A percentile compares a stretch with the other conserved stretches of the same genome.
Conservation (phyloP, 2,113 vertebrate species). For the Sylvietta virens region DNA sequence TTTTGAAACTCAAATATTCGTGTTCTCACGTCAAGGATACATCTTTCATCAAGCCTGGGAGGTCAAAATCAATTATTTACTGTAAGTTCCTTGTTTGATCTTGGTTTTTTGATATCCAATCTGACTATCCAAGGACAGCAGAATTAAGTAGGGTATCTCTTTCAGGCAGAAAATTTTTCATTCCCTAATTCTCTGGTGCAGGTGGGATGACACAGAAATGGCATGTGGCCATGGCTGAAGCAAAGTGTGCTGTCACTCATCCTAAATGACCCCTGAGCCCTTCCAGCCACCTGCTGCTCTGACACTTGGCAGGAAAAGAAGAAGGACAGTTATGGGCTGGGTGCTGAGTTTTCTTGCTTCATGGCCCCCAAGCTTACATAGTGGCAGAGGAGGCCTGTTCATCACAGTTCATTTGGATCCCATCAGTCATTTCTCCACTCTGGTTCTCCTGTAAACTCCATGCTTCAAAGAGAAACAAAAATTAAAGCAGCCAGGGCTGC, state of each 20-base stretch:
- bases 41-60: not conserved
- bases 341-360: not conserved
- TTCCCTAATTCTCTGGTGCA: not conserved
- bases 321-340: not conserved
- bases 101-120: not conserved
- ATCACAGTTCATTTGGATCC: not conserved
- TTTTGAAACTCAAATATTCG: not conserved
- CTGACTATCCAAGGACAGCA: not conserved
- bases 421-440: not conserved
- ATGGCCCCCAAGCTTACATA: not conserved
- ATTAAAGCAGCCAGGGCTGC: not conserved
- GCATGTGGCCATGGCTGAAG: not conserved
- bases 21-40: not conserved
- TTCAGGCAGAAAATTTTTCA: not conserved
- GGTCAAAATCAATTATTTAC: constrained; percentile 28
- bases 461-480: not conserved
- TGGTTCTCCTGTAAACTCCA: not conserved
- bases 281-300: not conserved
- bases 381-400: not conserved
- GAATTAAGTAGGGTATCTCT: not conserved
- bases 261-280: not conserved
- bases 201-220: not conserved
- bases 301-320: not conserved
- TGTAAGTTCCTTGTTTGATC: not conserved
- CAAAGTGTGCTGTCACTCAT: not conserved